These are phyloP conservation scores for Indri indri DNA, from an alignment of 2,113 vertebrate genomes.

Conservation along the genomic window DNA sequence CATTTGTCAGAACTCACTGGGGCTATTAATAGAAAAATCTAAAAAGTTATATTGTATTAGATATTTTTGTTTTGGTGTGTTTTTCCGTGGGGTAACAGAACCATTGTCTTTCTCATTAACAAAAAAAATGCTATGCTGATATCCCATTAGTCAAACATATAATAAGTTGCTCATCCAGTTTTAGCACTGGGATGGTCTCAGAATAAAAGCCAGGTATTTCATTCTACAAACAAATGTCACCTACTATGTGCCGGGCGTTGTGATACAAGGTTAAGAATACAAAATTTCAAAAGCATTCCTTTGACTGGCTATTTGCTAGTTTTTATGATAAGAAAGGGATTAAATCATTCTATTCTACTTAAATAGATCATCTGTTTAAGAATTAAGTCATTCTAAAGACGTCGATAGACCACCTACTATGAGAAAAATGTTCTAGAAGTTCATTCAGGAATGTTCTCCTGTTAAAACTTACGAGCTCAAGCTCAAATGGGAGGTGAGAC, in stretches of 20 bases:
- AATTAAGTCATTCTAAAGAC: background rate
- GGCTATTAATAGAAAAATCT: conserved; percentile 71
- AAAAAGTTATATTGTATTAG: conserved; percentile 26
- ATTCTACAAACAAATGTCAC: background rate
- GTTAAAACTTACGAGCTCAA: background rate
- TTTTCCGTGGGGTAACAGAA: conserved; percentile 41
- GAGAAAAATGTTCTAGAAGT: conserved; percentile 3
- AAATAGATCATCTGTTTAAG: conserved; percentile 19
- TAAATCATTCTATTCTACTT: background rate
- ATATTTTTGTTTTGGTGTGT: conserved; percentile 25
- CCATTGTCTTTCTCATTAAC: conserved; percentile 17
- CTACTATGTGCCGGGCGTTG: background rate
- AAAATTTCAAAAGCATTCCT: background rate
- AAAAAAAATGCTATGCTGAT: background rate
- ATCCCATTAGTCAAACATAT: background rate
- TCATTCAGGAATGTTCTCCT: background rate
- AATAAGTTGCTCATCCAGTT: background rate
- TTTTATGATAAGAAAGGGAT: conserved; percentile 17
- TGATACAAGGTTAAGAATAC: background rate
- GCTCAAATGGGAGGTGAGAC: background rate
- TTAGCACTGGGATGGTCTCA: background rate
- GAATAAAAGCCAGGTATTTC: conserved; percentile 10
- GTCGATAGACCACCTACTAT: background rate
- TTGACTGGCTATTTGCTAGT: background rate
- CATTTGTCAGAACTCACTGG: conserved; percentile 54